phyloP scores from a whole-genome alignment of 2,888 invertebrate genomes.

The Nemoura dubitans region DNA sequence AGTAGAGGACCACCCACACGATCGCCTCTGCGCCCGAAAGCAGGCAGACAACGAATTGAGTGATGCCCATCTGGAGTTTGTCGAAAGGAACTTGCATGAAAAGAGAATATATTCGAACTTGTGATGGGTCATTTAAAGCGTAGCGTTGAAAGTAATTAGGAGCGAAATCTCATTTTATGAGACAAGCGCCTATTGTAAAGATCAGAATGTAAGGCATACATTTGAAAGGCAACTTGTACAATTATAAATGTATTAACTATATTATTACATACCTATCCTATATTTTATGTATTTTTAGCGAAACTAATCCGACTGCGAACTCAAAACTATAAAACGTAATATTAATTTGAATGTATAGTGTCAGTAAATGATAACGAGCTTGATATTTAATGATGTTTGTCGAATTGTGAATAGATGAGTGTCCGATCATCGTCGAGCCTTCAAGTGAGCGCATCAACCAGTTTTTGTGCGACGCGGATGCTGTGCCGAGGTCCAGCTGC shows the following conservation, averaged over 20 bases:
- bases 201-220: background rate
- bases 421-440: background rate
- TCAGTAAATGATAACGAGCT: background rate
- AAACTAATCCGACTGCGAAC: no score
- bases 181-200: background rate
- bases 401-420: background rate
- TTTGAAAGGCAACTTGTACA: no score
- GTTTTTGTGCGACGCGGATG: conserved; percentile 38
- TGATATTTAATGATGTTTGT: conserved; percentile 26
- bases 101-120: background rate
- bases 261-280: no score
- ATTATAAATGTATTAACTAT: no score
- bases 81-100: conserved; percentile 2
- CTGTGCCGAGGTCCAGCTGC: conserved; percentile 38
- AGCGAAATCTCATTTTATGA: background rate
- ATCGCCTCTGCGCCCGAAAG: background rate
- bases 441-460: conserved; percentile 36
- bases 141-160: background rate
- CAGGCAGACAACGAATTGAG: background rate
- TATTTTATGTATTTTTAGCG: no score
- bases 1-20: conserved; percentile 43
- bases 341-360: no score
- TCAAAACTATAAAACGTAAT: no score
- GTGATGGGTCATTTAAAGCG: background rate
- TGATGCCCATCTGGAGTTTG: conserved; percentile 18